Percentiles rank a stretch among this genome's conserved stretches.
Conservation (phyloP, 1,140 invertebrate species). For the Tigriopus japonicus region DNA sequence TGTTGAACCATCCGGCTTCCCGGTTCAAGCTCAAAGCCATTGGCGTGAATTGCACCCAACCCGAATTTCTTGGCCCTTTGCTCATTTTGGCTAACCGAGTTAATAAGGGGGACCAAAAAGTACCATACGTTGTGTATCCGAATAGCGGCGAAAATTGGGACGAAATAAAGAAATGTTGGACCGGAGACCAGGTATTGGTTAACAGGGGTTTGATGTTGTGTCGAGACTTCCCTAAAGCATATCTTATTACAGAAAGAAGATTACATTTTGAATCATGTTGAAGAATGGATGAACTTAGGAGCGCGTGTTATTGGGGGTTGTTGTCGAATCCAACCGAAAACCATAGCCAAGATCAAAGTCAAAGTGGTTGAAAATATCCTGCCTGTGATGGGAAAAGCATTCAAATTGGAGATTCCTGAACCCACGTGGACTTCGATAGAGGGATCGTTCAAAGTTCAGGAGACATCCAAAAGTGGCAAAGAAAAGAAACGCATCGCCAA, state of each 20-base stretch:
- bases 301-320: neutral
- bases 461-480: no score
- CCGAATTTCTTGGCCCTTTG: neutral
- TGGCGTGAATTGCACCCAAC: constrained; percentile 9
- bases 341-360: constrained; percentile 9
- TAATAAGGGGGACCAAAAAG: neutral
- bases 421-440: no score
- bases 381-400: no score
- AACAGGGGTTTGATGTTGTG: no score
- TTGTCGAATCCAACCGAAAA: neutral
- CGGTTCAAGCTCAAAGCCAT: constrained; percentile 1
- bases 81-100: neutral
- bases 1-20: neutral
- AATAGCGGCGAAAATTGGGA: constrained; percentile 8
- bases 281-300: constrained; percentile 6
- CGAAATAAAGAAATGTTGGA: neutral
- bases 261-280: neutral
- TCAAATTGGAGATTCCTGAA: no score
- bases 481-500: no score
- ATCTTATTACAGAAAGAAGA: neutral
- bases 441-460: no score
- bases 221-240: no score
- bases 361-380: constrained; percentile 18
- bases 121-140: constrained; percentile 3
- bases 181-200: neutral